Conservation (phyloP, 2,888 invertebrate species). For the Lymantria dispar region DNA sequence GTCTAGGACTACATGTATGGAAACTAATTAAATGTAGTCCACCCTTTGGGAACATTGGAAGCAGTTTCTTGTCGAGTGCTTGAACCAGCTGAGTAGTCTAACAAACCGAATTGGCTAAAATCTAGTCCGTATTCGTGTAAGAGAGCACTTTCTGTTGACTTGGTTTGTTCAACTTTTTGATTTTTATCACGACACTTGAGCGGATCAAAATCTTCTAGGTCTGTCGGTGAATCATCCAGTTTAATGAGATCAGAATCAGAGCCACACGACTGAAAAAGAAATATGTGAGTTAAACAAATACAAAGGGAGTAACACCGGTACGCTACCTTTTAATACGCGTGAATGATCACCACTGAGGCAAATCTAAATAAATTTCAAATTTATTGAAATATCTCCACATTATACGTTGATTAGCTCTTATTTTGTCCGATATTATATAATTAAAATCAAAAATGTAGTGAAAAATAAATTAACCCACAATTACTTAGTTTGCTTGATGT, state of each 20-base stretch:
- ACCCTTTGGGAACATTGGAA: conserved; percentile 60
- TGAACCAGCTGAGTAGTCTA: conserved; percentile 67
- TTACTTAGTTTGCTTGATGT: conserved; percentile 6
- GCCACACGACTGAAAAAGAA: conserved; percentile 73
- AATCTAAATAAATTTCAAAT: not conserved
- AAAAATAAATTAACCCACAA: not conserved
- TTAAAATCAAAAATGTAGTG: not conserved
- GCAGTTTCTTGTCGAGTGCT: conserved; percentile 46
- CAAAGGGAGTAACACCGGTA: not conserved
- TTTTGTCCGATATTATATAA: not conserved
- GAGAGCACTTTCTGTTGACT: conserved; percentile 84
- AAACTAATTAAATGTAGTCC: conserved; percentile 71
- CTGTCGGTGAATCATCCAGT: conserved; percentile 69
- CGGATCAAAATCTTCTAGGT: conserved; percentile 73
- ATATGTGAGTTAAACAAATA: conserved; percentile 47
- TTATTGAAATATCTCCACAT: not conserved
- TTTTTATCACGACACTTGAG: conserved; percentile 62
- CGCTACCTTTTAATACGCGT: not conserved
- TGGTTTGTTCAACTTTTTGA: conserved; percentile 61
- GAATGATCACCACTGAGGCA: not conserved
- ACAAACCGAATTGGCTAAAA: conserved; percentile 78
- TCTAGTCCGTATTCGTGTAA: conserved; percentile 89
- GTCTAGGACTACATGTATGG: conserved; percentile 12
- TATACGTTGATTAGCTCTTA: not conserved
- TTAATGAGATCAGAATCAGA: conserved; percentile 74